phyloP scores from a whole-genome alignment of 1,140 invertebrate species.

The Stegodyphus mimosarum region DNA sequence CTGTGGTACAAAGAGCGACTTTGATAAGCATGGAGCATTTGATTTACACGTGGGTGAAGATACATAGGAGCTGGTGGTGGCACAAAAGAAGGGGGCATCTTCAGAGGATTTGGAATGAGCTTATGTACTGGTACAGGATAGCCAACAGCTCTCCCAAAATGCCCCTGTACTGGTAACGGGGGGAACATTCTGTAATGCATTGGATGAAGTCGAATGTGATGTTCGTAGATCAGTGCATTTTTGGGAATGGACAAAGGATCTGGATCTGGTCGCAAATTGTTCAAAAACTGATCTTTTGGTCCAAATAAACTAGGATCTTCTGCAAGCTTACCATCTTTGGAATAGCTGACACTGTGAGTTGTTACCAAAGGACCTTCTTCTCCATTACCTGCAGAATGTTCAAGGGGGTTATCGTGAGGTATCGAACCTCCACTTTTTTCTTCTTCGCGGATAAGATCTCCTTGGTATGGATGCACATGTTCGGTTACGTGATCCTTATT shows the following conservation, averaged over 20 bases:
- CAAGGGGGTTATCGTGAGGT: background rate
- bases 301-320: background rate
- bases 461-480: background rate
- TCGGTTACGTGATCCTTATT: background rate
- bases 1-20: constrained; percentile 23
- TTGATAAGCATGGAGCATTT: constrained; percentile 39
- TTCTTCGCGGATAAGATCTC: no score
- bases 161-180: background rate
- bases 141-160: background rate
- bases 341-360: constrained; percentile 14
- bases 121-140: background rate
- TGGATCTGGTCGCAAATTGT: constrained; percentile 19
- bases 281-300: constrained; percentile 8
- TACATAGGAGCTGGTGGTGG: background rate
- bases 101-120: constrained; percentile 46
- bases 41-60: constrained; percentile 17
- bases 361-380: background rate
- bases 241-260: constrained; percentile 41
- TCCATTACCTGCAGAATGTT: no score
- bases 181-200: constrained; percentile 3
- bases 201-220: constrained; percentile 40
- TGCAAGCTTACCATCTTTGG: background rate
- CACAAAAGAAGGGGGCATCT: constrained; percentile 1
- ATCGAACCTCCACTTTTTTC: background rate
- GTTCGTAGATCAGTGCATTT: constrained; percentile 38